phyloP scores from a whole-genome alignment of 2,113 vertebrate species.

The Alethe castanea region DNA sequence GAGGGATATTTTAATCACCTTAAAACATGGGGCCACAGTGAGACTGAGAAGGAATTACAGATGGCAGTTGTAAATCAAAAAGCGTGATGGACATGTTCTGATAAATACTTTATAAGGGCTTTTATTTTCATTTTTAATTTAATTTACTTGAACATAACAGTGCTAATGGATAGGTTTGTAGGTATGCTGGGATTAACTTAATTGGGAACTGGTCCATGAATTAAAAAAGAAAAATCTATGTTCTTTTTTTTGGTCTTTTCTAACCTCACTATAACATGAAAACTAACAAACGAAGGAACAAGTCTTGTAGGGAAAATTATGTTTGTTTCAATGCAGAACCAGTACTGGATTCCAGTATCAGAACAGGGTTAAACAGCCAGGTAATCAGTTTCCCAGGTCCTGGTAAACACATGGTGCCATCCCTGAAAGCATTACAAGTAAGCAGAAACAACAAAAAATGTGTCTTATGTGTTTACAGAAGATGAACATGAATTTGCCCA shows the following conservation, averaged over 20 bases:
- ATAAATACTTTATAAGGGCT: fast-evolving
- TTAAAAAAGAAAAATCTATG: not conserved
- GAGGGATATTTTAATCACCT: not conserved
- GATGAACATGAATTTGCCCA: not conserved
- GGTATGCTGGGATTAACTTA: not conserved
- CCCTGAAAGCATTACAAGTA: not conserved
- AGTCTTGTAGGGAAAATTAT: not conserved
- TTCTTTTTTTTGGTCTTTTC: not conserved
- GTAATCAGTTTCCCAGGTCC: not conserved
- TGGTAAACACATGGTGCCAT: not conserved
- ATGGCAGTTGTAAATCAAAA: not conserved
- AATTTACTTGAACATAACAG: not conserved
- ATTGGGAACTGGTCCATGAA: not conserved
- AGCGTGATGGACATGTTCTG: not conserved
- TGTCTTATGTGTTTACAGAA: not conserved
- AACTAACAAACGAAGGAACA: not conserved
- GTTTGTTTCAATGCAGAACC: not conserved
- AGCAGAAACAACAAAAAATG: not conserved
- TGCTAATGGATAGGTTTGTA: not conserved
- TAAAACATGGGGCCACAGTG: fast-evolving
- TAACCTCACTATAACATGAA: not conserved
- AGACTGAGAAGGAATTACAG: not conserved
- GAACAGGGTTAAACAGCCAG: not conserved
- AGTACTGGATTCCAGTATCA: not conserved
- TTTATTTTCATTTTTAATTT: not conserved